phyloP scores from a whole-genome alignment of 2,113 vertebrate genomes.

The Nothoprocta perdicaria region DNA sequence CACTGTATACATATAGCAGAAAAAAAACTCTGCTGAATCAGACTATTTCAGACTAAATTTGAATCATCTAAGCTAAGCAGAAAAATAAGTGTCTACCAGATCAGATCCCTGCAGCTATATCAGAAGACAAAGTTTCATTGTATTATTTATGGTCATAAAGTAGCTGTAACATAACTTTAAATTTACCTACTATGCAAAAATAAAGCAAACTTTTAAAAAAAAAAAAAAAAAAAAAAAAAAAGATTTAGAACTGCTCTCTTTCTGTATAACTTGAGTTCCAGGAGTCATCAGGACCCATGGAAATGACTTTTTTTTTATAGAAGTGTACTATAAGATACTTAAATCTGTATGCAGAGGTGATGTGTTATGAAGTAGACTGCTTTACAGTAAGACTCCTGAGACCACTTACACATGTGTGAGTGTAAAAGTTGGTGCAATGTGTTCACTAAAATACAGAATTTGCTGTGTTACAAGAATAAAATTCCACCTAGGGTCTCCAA shows the following conservation, averaged over 20 bases:
- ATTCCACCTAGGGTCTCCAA: not conserved
- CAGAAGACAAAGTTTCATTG: conserved; percentile 36
- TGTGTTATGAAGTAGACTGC: conserved; percentile 33
- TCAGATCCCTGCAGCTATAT: not conserved
- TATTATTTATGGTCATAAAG: conserved; percentile 11
- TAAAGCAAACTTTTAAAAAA: conserved; percentile 19
- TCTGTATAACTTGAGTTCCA: conserved; percentile 31
- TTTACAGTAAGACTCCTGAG: conserved; percentile 3
- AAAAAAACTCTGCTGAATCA: not conserved
- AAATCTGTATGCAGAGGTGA: not conserved
- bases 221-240: not conserved
- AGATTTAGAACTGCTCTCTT: conserved; percentile 40
- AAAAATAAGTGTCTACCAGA: not conserved
- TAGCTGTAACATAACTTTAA: not conserved
- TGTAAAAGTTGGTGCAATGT: conserved; percentile 29
- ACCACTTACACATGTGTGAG: conserved; percentile 7
- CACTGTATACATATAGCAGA: not conserved
- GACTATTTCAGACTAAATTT: not conserved
- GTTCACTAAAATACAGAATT: not conserved
- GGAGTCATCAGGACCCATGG: conserved; percentile 24
- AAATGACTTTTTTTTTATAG: conserved; percentile 21
- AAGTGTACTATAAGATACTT: conserved; percentile 34
- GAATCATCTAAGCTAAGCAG: not conserved
- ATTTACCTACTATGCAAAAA: conserved; percentile 43
- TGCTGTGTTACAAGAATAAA: not conserved